Evolutionary conservation across 2,797 vertebrate genomes (phyloP).

Genomic region (Rhynchonycteris naso): DNA sequence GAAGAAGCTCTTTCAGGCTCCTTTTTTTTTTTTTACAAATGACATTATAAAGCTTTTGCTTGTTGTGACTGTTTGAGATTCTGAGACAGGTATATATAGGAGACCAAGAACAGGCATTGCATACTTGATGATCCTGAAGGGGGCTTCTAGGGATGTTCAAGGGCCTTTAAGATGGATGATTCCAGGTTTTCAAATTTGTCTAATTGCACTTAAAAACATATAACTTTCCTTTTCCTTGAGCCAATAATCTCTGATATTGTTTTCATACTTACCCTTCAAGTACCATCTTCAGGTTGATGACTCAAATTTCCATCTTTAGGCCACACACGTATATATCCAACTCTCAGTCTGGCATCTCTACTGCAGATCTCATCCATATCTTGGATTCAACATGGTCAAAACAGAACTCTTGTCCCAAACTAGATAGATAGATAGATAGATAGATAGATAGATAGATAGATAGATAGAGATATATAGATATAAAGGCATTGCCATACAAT

Average conservation of each 20-base stretch:
- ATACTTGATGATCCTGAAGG: not conserved
- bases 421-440: not conserved
- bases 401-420: not conserved
- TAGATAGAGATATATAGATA: no score
- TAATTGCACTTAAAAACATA: conserved; percentile 41
- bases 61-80: not conserved
- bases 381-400: not conserved
- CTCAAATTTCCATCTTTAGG: not conserved
- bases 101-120: not conserved
- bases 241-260: not conserved
- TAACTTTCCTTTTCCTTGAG: conserved; percentile 26
- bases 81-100: not conserved
- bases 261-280: conserved; percentile 11
- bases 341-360: not conserved
- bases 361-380: not conserved
- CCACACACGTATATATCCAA: not conserved
- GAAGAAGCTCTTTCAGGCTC: not conserved
- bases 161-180: not conserved
- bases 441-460: no score
- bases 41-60: conserved; percentile 18
- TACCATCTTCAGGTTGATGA: not conserved
- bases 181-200: conserved; percentile 40
- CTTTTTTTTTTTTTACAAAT: not conserved
- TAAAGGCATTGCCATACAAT: not conserved
- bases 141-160: not conserved